phyloP scores from a whole-genome alignment of 2,888 invertebrate genomes.

The Carpatolechia fugitivella region DNA sequence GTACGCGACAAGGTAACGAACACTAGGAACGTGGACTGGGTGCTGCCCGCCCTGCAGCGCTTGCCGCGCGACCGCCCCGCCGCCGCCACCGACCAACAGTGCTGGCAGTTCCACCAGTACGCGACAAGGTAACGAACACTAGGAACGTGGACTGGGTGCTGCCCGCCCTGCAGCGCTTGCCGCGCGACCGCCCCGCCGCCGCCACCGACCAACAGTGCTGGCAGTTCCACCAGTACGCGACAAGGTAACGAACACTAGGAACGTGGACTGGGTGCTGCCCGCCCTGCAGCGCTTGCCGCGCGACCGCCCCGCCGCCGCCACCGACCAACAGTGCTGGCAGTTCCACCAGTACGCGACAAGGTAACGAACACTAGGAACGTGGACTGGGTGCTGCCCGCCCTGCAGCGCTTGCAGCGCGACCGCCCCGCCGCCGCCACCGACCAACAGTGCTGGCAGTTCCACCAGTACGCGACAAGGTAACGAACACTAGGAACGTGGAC shows the following conservation, averaged over 20 bases:
- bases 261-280: neutral
- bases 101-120: constrained; percentile 88
- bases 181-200: constrained; percentile 71
- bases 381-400: constrained; percentile 82
- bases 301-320: constrained; percentile 87
- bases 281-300: constrained; percentile 78
- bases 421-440: constrained; percentile 89
- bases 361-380: constrained; percentile 47
- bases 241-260: constrained; percentile 36
- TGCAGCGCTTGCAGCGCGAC: constrained; percentile 86
- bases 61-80: constrained; percentile 86
- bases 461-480: constrained; percentile 86
- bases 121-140: constrained; percentile 84
- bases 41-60: constrained; percentile 82
- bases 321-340: constrained; percentile 89
- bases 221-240: constrained; percentile 88
- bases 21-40: constrained; percentile 82
- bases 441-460: constrained; percentile 90
- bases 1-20: constrained; percentile 61
- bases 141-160: no score
- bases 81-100: constrained; percentile 89
- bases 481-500: no score
- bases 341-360: constrained; percentile 84
- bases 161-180: no score
- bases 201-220: constrained; percentile 90